These are phyloP conservation scores for Oryzias celebensis DNA, from an alignment of 2,113 vertebrate genomes.

Conservation along the genomic window DNA sequence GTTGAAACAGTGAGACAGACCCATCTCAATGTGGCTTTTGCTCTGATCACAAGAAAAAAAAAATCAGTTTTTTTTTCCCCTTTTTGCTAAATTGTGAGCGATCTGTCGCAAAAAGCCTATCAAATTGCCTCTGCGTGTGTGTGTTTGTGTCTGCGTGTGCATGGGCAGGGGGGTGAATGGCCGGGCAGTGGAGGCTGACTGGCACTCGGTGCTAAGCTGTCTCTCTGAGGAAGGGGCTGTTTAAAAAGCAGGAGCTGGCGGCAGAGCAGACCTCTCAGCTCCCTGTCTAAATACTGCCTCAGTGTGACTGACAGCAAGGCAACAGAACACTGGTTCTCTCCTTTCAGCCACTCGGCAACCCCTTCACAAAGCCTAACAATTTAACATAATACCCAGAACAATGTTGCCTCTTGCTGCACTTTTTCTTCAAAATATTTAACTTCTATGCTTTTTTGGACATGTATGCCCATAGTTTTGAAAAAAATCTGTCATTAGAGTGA, in stretches of 20 bases:
- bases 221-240: conserved; percentile 73
- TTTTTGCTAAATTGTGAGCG: conserved; percentile 48
- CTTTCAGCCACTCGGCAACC: conserved; percentile 62
- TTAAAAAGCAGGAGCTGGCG: conserved; percentile 72
- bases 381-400: conserved; percentile 54
- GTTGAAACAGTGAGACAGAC: conserved; percentile 58
- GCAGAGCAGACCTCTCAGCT: conserved; percentile 67
- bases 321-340: conserved; percentile 62
- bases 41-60: conserved; percentile 47
- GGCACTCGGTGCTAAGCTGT: conserved; percentile 70
- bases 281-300: conserved; percentile 74
- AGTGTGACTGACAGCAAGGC: conserved; percentile 71
- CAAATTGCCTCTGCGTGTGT: conserved; percentile 11
- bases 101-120: conserved; percentile 51
- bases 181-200: conserved; percentile 59
- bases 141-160: conserved; percentile 3
- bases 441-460: conserved; percentile 43
- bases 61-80: conserved; percentile 43
- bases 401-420: conserved; percentile 35
- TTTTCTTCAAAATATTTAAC: conserved; percentile 55
- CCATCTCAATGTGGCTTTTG: conserved; percentile 66
- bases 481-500: conserved; percentile 15
- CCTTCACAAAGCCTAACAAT: conserved; percentile 59
- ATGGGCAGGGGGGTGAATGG: background rate
- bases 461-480: conserved; percentile 13